A percentile compares a stretch with the other conserved stretches of the same genome.
phyloP scores from a whole-genome alignment of 64 coral and sea anemone species.

The Exaiptasia diaphana region DNA sequence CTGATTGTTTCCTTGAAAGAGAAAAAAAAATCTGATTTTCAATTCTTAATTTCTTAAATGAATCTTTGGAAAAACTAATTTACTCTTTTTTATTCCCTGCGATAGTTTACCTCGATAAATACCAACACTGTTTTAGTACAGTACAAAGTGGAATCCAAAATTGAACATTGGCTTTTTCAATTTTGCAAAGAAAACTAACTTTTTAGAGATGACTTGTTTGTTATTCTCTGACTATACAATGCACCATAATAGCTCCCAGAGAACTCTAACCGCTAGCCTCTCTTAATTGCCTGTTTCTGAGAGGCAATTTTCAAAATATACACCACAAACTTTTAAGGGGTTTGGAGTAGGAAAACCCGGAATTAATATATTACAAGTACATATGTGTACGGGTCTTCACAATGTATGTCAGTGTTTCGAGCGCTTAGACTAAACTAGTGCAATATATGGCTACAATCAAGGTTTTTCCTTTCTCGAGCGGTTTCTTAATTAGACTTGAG shows the following conservation, averaged over 20 bases:
- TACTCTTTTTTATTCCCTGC: conserved; percentile 76
- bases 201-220: too few species aligned
- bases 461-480: too few species aligned
- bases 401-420: too few species aligned
- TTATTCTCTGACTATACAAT: too few species aligned
- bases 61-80: conserved; percentile 99
- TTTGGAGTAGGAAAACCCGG: neutral
- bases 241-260: neutral
- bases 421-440: too few species aligned
- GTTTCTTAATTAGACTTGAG: conserved; percentile 31
- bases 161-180: too few species aligned
- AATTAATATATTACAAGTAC: too few species aligned
- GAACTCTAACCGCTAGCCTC: neutral
- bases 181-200: too few species aligned
- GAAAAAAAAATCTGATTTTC: conserved; percentile 71
- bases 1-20: conserved; percentile 50
- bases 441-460: too few species aligned
- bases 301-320: conserved; percentile 6
- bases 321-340: neutral
- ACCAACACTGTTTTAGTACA: conserved; percentile 66
- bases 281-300: conserved; percentile 10
- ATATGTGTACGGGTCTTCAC: too few species aligned
- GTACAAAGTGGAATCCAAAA: too few species aligned
- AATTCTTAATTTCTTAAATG: conserved; percentile 88
- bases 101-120: conserved; percentile 72